phyloP scores from a whole-genome alignment of 35 echinoderm and acorn worm genomes.

The Apostichopus californicus region DNA sequence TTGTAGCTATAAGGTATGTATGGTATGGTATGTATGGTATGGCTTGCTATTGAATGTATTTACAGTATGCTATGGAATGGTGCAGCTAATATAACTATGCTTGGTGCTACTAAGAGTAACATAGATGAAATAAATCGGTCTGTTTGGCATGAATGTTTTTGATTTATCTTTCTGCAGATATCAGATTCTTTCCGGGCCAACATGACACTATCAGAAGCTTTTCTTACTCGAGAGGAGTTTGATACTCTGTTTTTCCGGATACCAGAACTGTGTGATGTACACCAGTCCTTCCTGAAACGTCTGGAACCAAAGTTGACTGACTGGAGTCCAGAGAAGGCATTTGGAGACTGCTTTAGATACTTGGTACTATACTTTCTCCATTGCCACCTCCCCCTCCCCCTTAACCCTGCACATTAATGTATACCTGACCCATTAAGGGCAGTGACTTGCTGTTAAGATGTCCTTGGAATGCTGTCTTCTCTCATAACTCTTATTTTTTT shows the following conservation, averaged over 20 bases:
- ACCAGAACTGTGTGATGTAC: slow-evolving; percentile 74
- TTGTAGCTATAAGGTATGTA: too few species aligned
- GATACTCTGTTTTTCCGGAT: slow-evolving; percentile 88
- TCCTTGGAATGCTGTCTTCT: too few species aligned
- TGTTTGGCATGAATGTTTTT: background rate
- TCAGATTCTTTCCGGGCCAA: slow-evolving; percentile 80
- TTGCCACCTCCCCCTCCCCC: too few species aligned
- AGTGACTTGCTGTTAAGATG: too few species aligned
- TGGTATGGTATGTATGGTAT: too few species aligned
- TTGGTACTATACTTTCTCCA: slow-evolving; percentile 48
- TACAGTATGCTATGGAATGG: too few species aligned
- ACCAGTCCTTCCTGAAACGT: slow-evolving; percentile 67
- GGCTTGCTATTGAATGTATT: too few species aligned
- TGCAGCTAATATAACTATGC: too few species aligned
- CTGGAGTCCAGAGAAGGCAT: slow-evolving; percentile 75
- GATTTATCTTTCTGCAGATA: slow-evolving; percentile 40
- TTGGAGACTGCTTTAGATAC: slow-evolving; percentile 86
- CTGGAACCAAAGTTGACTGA: slow-evolving; percentile 80
- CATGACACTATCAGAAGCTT: slow-evolving; percentile 66
- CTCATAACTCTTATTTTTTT: too few species aligned
- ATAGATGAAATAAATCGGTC: background rate
- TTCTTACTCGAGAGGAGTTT: slow-evolving; percentile 73
- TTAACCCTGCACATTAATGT: too few species aligned
- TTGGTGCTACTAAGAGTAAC: too few species aligned
- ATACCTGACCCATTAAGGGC: background rate